Percentiles rank a stretch among this genome's conserved stretches.
Evolutionary conservation across 2,888 invertebrate genomes (phyloP).

Genomic region (Molorchus minor): DNA sequence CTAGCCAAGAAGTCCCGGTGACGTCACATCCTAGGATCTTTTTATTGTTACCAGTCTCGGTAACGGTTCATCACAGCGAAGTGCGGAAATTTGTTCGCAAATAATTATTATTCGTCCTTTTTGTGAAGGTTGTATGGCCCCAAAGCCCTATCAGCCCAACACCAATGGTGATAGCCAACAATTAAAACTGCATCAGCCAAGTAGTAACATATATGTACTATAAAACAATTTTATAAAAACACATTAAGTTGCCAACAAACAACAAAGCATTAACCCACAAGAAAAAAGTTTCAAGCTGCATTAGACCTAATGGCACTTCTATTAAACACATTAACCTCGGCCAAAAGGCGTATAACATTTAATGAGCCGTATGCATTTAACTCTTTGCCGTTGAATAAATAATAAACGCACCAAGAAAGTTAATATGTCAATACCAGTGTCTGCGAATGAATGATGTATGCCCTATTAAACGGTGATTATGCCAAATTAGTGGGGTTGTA

Average conservation of each 20-base stretch:
- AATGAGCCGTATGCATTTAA: constrained; percentile 27
- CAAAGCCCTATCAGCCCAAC: too few relatives aligned
- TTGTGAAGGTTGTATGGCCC: too few relatives aligned
- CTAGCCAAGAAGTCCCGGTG: too few relatives aligned
- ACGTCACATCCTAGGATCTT: too few relatives aligned
- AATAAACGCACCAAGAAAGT: constrained; percentile 43
- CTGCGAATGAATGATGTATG: constrained; percentile 56
- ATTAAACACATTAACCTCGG: constrained; percentile 28
- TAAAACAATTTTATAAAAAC: constrained; percentile 10
- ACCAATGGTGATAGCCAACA: too few relatives aligned
- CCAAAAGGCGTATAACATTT: constrained; percentile 27
- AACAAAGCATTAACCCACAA: constrained; percentile 1
- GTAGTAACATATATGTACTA: too few relatives aligned
- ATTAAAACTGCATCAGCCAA: too few relatives aligned
- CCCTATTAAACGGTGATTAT: constrained; percentile 60
- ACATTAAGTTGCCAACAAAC: constrained; percentile 9
- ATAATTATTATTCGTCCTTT: too few relatives aligned
- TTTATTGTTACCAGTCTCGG: too few relatives aligned
- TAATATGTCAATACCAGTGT: constrained; percentile 57
- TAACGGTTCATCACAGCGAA: too few relatives aligned
- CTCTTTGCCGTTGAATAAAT: constrained; percentile 31
- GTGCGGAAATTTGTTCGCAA: too few relatives aligned
- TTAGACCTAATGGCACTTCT: constrained; percentile 28
- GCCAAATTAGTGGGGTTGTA: constrained; percentile 58
- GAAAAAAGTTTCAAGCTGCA: constrained; percentile 8